Base-by-base conservation (phyloP, 2,113 vertebrate species). In the Eurypyga helias region DNA sequence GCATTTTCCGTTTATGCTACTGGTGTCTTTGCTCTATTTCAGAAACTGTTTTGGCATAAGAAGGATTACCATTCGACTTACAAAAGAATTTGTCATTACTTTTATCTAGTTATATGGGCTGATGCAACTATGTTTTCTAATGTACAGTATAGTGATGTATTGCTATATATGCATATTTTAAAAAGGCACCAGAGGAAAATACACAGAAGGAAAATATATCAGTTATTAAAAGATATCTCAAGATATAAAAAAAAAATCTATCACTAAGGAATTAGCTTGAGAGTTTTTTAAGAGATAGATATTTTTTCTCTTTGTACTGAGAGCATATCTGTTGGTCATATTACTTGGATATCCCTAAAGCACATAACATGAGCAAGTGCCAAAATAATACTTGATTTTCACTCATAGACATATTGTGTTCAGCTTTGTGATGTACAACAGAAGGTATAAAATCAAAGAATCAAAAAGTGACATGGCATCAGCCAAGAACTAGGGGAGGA, bases 401-500 rank as follows among this genome's bases (percentile, higher is more conserved):
- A 13, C 55, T 64, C 24, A 34, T 2, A 24, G 12, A 25, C 5
- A 31, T 33, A 28, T 34, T 73, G 9, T 76, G 28, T 25, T 85
- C 34, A 41, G 26, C 10, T 78, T 82, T 82, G 33, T 71, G 17
- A 65, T 49, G 24, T 45, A 46, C 23, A 51, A 38, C 1, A 45
- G 10, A 66, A 90, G 43, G n/a, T 69, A 79, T 31, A 4, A 36
- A 67, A 83, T n/a, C n/a, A 83, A 49, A 48, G 11, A 83, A 52
- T 41, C 2, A 52, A 52, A 84, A 93, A 76, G 33, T 28, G 4
- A 15, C 1, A 8, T 17, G 11, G 54, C 17, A 54, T 71, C 45
- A 83, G 6, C 17, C 1, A 49, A 38, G 52, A 72, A 11, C 5
- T 34, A 18, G 2, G 8, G 6, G 3, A 52, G 4, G 3, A 7